These are phyloP conservation scores for Epizoanthus ramosus DNA, from an alignment of 92 coral and sea anemone genomes.

Conservation along the genomic window DNA sequence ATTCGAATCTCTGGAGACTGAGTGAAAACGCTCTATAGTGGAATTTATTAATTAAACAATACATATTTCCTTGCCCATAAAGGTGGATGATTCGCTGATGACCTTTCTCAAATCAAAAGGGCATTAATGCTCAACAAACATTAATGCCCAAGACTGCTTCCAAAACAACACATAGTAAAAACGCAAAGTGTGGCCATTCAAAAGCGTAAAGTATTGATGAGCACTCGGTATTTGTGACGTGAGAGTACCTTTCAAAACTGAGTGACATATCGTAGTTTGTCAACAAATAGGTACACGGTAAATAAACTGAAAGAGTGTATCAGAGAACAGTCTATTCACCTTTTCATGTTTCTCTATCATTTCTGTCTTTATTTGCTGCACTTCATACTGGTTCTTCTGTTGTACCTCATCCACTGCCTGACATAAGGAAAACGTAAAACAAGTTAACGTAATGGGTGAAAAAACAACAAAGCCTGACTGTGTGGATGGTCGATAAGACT, in stretches of 20 bases:
- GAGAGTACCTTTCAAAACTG: too few relatives aligned
- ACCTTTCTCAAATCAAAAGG: too few relatives aligned
- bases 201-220: not conserved
- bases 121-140: too few relatives aligned
- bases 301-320: not conserved
- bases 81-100: too few relatives aligned
- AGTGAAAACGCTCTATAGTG: too few relatives aligned
- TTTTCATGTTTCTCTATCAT: slow-evolving; percentile 91
- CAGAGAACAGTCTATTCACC: slow-evolving; percentile 25
- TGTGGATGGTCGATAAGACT: not conserved
- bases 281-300: too few relatives aligned
- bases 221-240: too few relatives aligned
- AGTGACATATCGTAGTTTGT: not conserved
- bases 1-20: too few relatives aligned
- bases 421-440: not conserved
- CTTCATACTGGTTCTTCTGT: slow-evolving; percentile 86
- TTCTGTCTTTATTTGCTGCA: slow-evolving; percentile 91
- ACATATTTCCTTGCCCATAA: too few relatives aligned
- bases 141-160: too few relatives aligned
- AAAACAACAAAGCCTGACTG: not conserved
- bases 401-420: slow-evolving; percentile 87
- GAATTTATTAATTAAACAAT: too few relatives aligned
- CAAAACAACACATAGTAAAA: not conserved
- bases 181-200: not conserved
- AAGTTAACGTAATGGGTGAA: not conserved